Percentiles rank a stretch among this genome's conserved stretches.
Evolutionary conservation across 2,888 invertebrate species (phyloP).

Genomic region (Emmelina monodactyla): DNA sequence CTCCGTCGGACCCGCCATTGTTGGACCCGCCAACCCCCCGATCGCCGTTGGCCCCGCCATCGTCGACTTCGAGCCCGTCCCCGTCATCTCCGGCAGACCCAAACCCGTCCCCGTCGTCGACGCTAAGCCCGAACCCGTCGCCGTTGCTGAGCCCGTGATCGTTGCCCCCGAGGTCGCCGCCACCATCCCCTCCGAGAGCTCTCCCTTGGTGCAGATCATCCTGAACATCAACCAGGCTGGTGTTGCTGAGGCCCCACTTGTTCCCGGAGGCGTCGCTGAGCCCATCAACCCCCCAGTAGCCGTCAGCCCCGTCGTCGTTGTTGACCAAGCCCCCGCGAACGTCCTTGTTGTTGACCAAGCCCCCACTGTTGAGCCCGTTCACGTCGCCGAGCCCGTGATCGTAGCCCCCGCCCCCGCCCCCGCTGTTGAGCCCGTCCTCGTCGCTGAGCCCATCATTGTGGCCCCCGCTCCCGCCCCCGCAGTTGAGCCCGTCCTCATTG

Average conservation of each 20-base stretch:
- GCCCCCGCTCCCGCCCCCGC: constrained; percentile 12
- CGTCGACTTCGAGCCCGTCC: background rate
- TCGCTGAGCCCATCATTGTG: constrained; percentile 1
- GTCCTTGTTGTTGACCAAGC: constrained; percentile 7
- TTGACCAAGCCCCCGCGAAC: constrained; percentile 11
- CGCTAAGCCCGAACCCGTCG: constrained; percentile 5
- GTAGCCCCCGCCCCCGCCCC: constrained; percentile 5
- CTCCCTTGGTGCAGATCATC: constrained; percentile 22
- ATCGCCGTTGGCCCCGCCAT: constrained; percentile 4
- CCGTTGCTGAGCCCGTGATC: constrained; percentile 6
- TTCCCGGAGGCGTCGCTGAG: background rate
- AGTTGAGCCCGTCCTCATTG: background rate
- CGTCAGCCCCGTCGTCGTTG: constrained; percentile 18
- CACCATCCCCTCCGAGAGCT: constrained; percentile 5
- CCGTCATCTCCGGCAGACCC: constrained; percentile 3
- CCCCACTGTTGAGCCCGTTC: constrained; percentile 5
- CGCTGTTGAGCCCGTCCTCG: constrained; percentile 2
- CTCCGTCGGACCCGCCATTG: constrained; percentile 15
- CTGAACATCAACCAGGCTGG: constrained; percentile 13
- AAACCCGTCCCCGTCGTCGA: constrained; percentile 6
- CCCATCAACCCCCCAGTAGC: constrained; percentile 13
- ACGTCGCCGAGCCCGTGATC: constrained; percentile 5
- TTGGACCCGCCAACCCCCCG: too few species aligned
- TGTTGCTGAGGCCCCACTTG: background rate
- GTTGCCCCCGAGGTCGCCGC: background rate